A percentile compares a stretch with the other conserved stretches of the same genome.
Evolutionary conservation across 2,797 vertebrate species (phyloP).

Genomic region (Neoniphon sammara): DNA sequence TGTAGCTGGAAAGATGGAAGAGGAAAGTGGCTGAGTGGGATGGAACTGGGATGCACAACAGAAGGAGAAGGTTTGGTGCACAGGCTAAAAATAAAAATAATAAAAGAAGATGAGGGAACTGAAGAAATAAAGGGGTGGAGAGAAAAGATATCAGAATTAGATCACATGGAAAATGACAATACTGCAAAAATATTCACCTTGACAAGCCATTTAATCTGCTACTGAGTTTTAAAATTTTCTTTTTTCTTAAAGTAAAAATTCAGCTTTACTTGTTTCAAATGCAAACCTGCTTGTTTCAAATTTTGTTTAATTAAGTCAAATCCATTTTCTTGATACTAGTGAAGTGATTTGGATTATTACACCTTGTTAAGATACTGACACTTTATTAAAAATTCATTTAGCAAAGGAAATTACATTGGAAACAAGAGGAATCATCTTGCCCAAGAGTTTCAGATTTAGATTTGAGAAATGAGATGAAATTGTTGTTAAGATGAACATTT

Average conservation of each 20-base stretch:
- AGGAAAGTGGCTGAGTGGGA: constrained; percentile 44
- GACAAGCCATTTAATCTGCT: neutral
- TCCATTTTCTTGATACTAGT: too few species aligned
- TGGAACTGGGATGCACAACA: constrained; percentile 56
- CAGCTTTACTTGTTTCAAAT: neutral
- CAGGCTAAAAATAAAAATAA: constrained; percentile 46
- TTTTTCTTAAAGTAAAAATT: neutral
- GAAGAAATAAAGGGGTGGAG: constrained; percentile 65
- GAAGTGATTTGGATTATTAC: too few species aligned
- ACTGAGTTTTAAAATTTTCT: too few species aligned
- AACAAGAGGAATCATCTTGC: neutral
- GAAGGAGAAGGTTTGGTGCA: constrained; percentile 52
- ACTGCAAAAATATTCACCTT: neutral
- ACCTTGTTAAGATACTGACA: neutral
- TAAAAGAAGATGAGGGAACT: constrained; percentile 35
- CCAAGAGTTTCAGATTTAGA: constrained; percentile 22
- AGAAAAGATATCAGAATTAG: constrained; percentile 63
- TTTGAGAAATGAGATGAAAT: neutral
- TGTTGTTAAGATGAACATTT: too few species aligned
- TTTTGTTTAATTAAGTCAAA: too few species aligned
- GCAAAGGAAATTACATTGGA: neutral
- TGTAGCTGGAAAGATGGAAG: constrained; percentile 49
- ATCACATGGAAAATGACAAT: constrained; percentile 32
- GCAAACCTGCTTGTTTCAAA: too few species aligned
- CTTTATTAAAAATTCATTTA: neutral